A percentile compares a stretch with the other conserved stretches of the same genome.
Evolutionary conservation across 2,888 invertebrate genomes (phyloP).

Genomic region (Apotomis betuletana): DNA sequence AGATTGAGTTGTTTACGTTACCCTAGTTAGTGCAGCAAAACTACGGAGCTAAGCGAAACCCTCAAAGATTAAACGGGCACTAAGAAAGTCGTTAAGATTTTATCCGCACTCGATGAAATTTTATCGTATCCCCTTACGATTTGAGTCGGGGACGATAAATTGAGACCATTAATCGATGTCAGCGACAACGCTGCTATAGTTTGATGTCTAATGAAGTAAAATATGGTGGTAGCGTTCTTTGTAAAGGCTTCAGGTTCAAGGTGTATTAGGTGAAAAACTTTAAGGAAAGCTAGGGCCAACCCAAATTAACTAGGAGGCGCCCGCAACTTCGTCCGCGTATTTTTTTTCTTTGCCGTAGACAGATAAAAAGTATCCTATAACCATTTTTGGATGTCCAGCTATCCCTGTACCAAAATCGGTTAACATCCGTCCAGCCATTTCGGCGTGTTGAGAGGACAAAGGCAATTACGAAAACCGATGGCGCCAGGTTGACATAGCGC

Average conservation of each 20-base stretch:
- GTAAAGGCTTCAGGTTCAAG: background rate
- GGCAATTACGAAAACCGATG: too few relatives aligned
- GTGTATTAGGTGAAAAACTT: too few relatives aligned
- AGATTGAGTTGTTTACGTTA: constrained; percentile 19
- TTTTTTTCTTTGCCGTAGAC: too few relatives aligned
- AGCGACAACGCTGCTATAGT: background rate
- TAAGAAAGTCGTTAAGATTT: constrained; percentile 24
- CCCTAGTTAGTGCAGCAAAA: constrained; percentile 14
- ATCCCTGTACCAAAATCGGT: too few relatives aligned
- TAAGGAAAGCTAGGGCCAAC: too few relatives aligned
- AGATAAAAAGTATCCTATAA: too few relatives aligned
- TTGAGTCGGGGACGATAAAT: constrained; percentile 5
- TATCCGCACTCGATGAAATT: constrained; percentile 34
- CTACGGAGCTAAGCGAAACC: constrained; percentile 3
- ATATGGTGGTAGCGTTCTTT: background rate
- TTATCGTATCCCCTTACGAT: constrained; percentile 27
- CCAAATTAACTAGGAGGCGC: too few relatives aligned
- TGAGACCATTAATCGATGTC: constrained; percentile 8
- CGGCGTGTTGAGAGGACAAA: too few relatives aligned
- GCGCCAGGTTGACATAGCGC: too few relatives aligned
- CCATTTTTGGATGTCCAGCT: too few relatives aligned
- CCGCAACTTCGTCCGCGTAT: too few relatives aligned
- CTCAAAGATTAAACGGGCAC: constrained; percentile 17
- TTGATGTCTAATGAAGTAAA: background rate
- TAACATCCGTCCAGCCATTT: too few relatives aligned